phyloP scores from a whole-genome alignment of 1,140 invertebrate genomes.

The Sycophila sp. region DNA sequence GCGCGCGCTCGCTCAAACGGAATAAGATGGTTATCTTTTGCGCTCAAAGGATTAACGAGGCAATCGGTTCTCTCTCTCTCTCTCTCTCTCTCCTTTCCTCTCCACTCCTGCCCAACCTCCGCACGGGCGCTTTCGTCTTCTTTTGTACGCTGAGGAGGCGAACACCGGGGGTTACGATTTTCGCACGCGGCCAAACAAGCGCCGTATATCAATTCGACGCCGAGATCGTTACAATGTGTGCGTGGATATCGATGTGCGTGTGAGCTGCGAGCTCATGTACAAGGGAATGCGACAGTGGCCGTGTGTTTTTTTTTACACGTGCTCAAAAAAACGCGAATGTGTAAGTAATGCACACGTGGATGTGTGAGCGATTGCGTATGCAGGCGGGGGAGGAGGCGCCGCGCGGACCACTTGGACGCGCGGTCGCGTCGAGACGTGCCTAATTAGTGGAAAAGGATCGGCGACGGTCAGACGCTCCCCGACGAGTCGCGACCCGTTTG shows the following conservation, averaged over 20 bases:
- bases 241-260: too few species aligned
- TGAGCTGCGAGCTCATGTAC: too few species aligned
- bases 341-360: too few species aligned
- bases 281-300: too few species aligned
- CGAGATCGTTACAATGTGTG: not conserved
- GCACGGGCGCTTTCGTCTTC: too few species aligned
- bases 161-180: conserved; percentile 33
- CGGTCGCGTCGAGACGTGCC: conserved; percentile 1
- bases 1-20: conserved; percentile 47
- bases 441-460: conserved; percentile 23
- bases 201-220: not conserved
- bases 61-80: conserved; percentile 43
- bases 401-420: too few species aligned
- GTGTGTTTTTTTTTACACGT: too few species aligned
- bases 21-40: conserved; percentile 58
- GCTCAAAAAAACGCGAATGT: too few species aligned
- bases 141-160: too few species aligned
- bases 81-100: conserved; percentile 18
- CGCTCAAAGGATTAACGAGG: conserved; percentile 59
- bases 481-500: not conserved
- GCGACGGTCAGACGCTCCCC: conserved; percentile 4
- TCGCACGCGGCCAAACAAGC: conserved; percentile 24
- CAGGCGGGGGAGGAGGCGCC: too few species aligned
- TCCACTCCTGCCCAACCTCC: not conserved
- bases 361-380: too few species aligned